These are phyloP conservation scores for Papilio demoleus DNA, from an alignment of 2,888 invertebrate genomes.

Conservation along the genomic window DNA sequence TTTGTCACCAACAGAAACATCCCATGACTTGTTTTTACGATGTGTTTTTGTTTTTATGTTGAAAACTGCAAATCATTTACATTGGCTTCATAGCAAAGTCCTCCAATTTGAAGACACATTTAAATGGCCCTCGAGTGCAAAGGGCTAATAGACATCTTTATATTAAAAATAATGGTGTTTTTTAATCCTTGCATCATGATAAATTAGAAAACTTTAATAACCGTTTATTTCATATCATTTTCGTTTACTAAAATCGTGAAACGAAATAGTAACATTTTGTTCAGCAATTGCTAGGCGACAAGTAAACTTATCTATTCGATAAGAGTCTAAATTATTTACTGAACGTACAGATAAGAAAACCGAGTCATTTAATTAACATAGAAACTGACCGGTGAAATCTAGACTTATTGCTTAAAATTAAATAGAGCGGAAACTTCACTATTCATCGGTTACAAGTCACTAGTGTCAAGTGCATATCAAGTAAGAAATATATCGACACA, in stretches of 20 bases:
- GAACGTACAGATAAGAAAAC: constrained; percentile 28
- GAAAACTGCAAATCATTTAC: no score
- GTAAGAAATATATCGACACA: background rate
- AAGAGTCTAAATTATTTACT: constrained; percentile 6
- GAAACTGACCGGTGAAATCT: constrained; percentile 24
- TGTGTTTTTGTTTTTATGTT: no score
- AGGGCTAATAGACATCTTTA: no score
- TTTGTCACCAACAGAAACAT: no score
- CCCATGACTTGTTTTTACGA: no score
- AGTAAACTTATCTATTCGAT: constrained; percentile 10
- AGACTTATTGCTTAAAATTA: constrained; percentile 22
- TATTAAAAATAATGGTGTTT: no score
- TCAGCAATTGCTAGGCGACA: constrained; percentile 12
- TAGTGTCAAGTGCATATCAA: background rate
- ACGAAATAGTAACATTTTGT: constrained; percentile 18
- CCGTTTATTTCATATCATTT: no score
- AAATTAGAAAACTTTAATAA: no score
- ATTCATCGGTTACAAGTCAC: constrained; percentile 2
- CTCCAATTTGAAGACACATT: no score
- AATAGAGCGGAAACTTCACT: constrained; percentile 27
- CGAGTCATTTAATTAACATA: constrained; percentile 28
- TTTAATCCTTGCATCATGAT: no score
- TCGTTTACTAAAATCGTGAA: background rate
- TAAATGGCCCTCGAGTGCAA: no score
- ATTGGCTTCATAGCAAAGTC: no score